Evolutionary conservation across 2,113 vertebrate genomes (phyloP).

Genomic region (Salvator merianae): DNA sequence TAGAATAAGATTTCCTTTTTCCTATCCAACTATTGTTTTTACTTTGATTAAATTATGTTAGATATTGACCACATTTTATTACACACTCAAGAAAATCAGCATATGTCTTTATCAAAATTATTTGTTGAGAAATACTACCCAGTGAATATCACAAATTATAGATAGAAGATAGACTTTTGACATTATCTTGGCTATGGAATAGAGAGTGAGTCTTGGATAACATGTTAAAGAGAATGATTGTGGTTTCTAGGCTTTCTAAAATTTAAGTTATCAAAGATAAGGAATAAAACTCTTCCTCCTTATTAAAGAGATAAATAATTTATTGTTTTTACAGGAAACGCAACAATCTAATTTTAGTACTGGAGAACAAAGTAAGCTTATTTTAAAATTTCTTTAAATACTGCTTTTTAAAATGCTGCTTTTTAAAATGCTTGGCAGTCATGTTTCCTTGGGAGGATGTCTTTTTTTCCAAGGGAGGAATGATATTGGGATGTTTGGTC

Average conservation of each 20-base stretch:
- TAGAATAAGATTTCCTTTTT: not conserved
- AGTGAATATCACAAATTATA: not conserved
- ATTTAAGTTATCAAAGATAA: not conserved
- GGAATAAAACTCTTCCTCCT: not conserved
- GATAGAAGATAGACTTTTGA: not conserved
- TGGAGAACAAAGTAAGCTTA: slow-evolving; percentile 91
- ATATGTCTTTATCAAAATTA: not conserved
- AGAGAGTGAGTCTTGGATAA: not conserved
- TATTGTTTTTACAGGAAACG: slow-evolving; percentile 78
- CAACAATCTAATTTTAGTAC: slow-evolving; percentile 84
- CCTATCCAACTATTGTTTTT: not conserved
- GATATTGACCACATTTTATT: not conserved
- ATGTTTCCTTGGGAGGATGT: not conserved
- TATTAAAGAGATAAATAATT: slow-evolving; percentile 40
- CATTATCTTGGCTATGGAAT: not conserved
- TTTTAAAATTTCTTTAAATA: slow-evolving; percentile 39
- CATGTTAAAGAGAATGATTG: not conserved
- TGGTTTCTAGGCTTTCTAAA: not conserved
- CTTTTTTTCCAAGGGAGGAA: not conserved
- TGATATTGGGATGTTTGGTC: not conserved
- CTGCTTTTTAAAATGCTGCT: not conserved
- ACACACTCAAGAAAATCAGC: not conserved
- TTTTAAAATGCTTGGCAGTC: slow-evolving; percentile 14
- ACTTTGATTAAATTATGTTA: not conserved
- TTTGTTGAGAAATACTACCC: not conserved